phyloP scores from a whole-genome alignment of 2,113 vertebrate species.

The Labeo catla region DNA sequence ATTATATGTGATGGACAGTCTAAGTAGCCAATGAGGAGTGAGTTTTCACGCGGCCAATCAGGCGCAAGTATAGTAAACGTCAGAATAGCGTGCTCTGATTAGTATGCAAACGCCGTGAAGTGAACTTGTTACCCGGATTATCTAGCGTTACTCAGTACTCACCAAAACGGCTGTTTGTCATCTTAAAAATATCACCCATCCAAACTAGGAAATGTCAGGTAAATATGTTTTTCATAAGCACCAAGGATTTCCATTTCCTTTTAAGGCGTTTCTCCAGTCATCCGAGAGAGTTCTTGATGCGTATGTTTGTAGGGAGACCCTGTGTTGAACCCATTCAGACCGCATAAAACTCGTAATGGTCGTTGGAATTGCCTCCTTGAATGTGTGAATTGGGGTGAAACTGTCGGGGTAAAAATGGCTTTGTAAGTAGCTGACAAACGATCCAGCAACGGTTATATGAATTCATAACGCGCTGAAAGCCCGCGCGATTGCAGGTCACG shows the following conservation, averaged over 20 bases:
- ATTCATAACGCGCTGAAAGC: neutral
- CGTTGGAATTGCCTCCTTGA: neutral
- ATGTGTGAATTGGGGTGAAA: conserved; percentile 7
- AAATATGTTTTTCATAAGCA: conserved; percentile 15
- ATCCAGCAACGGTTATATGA: neutral
- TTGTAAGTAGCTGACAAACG: neutral
- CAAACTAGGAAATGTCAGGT: neutral
- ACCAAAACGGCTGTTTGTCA: neutral
- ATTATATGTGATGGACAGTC: neutral
- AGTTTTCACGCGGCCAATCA: neutral
- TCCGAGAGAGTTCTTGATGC: neutral
- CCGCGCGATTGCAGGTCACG: neutral
- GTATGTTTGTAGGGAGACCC: neutral
- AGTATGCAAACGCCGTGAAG: neutral
- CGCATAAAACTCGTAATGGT: neutral
- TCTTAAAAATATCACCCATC: neutral
- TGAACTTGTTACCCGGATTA: neutral
- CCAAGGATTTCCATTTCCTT: neutral
- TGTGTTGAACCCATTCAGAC: conserved; percentile 1
- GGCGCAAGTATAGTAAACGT: neutral
- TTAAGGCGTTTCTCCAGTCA: neutral
- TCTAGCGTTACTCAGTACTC: neutral
- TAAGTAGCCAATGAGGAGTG: neutral
- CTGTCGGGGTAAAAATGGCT: neutral
- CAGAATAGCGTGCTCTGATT: neutral